phyloP scores from a whole-genome alignment of 2,113 vertebrate genomes.

The Otus sunia region DNA sequence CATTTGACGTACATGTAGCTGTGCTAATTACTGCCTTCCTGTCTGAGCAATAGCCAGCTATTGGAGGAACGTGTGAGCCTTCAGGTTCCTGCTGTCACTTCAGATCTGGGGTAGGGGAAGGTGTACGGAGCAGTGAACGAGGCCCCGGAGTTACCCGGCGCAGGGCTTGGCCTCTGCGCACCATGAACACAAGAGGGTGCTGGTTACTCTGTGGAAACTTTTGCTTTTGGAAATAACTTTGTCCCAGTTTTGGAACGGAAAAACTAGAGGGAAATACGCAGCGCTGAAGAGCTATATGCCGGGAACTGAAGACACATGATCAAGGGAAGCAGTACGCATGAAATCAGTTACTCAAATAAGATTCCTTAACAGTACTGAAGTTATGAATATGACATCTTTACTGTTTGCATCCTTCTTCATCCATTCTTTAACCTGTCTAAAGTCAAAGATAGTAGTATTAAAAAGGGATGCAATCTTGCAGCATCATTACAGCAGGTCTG shows the following conservation, averaged over 20 bases:
- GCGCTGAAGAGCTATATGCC: background rate
- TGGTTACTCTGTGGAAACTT: background rate
- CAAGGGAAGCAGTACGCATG: background rate
- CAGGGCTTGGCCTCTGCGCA: fast-evolving
- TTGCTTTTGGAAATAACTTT: background rate
- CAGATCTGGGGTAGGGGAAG: background rate
- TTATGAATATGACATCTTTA: background rate
- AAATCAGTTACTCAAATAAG: background rate
- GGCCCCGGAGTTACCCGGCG: fast-evolving
- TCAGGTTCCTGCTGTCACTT: background rate
- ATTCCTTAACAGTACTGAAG: background rate
- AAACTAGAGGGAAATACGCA: background rate
- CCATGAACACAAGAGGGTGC: background rate
- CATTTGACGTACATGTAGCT: background rate
- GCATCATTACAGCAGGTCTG: background rate
- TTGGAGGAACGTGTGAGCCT: background rate
- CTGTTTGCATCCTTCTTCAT: background rate
- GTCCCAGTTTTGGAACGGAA: background rate
- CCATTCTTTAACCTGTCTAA: background rate
- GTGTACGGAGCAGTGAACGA: background rate
- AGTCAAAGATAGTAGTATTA: background rate
- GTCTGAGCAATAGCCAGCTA: background rate
- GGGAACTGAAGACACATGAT: background rate
- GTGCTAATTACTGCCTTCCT: background rate
- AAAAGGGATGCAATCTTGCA: background rate